These are phyloP conservation scores for Vulpes ferrilata DNA, from an alignment of 2,113 vertebrate genomes.

Conservation along the genomic window DNA sequence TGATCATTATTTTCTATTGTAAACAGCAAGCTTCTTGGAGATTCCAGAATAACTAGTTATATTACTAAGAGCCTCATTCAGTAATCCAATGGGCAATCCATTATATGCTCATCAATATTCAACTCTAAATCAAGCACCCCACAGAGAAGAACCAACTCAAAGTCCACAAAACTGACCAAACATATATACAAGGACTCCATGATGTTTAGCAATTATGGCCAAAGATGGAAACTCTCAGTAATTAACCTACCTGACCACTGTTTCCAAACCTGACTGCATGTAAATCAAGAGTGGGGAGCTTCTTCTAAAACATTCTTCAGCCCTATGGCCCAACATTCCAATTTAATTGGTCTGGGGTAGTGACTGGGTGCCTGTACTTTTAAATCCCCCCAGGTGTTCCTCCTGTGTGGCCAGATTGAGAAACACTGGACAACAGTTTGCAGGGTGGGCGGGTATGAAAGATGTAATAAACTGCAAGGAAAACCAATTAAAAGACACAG, in stretches of 20 bases:
- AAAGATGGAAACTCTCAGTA: not conserved
- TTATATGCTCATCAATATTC: not conserved
- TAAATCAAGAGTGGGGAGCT: not conserved
- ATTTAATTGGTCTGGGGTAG: no score
- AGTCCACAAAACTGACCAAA: not conserved
- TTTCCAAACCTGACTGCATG: not conserved
- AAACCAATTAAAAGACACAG: no score
- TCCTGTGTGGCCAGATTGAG: not conserved
- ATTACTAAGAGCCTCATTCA: not conserved
- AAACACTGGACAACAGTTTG: not conserved
- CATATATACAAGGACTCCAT: fast-evolving
- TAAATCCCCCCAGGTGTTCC: not conserved
- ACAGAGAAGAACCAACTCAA: not conserved
- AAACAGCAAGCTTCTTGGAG: not conserved
- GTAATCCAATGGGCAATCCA: not conserved
- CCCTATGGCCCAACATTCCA: not conserved
- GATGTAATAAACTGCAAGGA: not conserved
- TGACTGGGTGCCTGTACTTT: not conserved
- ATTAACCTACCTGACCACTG: not conserved
- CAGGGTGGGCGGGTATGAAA: not conserved
- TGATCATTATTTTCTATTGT: not conserved
- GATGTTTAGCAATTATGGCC: not conserved
- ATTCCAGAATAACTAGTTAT: not conserved
- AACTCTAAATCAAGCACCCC: not conserved
- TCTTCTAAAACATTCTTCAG: not conserved